Evolutionary conservation across 2,888 invertebrate genomes (phyloP), one percentile per base, ranked within the genome.

Genomic region (Hedya salicella): DNA sequence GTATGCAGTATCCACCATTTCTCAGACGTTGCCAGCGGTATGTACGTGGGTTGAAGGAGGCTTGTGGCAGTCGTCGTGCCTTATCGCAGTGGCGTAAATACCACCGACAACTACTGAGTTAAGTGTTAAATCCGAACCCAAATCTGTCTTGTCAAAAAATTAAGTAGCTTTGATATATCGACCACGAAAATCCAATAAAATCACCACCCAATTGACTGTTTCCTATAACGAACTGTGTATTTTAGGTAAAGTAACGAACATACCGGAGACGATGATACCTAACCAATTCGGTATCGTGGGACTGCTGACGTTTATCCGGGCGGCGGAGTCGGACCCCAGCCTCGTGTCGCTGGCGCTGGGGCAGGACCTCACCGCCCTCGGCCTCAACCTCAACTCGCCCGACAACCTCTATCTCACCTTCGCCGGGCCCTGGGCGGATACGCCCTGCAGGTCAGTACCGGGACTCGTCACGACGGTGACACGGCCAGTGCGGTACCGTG

Each of bases 201-300:
- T 65, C 14, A 30, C 19, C 21, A 0, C 21, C 8, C 3, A 13
- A 9, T 46, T 5, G 14, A 36, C 36, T 11, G 30, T 53, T 16
- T 39, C 17, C 30, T 52, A 6, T 1, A 8, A 57, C 44, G 13
- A 46, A 14, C 9, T 13, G 14, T 1, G 14, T 5, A 6, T 66
- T 66, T 50, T 85, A 98, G 98, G 98, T 79, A 97, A 97, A 93
- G 98, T 99, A 81, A 97, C 98, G 87, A 98, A 99, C 93, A 99
- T 99, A 93, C 99, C 99, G 70, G 95, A 96, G 75, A 97, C 97
- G 84, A 99, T 99, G 99, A 98, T 99, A 74, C 97, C 97, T 78
- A 99, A 99, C 93, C 99, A 99, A 93, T 99, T 98, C 89, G 99
- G 99, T 78, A 99, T 99, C 94, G 98, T 99, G 74, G 99, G 99